Percentiles rank a stretch among this genome's conserved stretches.
Evolutionary conservation across 2,797 vertebrate species (phyloP).

Genomic region (Spinibarbus caldwelli): DNA sequence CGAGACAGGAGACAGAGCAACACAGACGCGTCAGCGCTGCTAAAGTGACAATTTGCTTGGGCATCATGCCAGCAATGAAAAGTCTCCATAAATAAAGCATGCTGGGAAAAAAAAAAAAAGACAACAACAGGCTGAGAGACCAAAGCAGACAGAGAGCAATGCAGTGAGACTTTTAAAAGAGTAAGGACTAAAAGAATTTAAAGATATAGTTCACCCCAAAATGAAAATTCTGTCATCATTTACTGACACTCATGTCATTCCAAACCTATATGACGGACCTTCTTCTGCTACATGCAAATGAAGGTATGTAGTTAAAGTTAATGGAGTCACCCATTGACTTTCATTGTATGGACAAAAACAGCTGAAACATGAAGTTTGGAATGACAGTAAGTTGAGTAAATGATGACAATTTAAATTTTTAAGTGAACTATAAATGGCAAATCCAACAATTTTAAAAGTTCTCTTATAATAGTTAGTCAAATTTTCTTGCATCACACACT

Average conservation of each 20-base stretch:
- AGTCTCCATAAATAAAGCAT: conserved; percentile 77
- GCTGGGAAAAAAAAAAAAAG: conserved; percentile 68
- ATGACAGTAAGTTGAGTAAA: background rate
- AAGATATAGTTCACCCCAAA: conserved; percentile 56
- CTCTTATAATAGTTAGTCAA: no score
- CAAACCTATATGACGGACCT: no score
- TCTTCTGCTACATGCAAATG: background rate
- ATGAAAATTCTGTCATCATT: background rate
- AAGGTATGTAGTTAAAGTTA: no score
- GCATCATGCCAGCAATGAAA: conserved; percentile 73
- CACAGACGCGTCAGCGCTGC: conserved; percentile 70
- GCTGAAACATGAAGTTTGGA: background rate
- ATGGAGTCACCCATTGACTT: no score
- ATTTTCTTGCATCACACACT: no score
- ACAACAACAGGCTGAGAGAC: conserved; percentile 67
- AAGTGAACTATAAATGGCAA: background rate
- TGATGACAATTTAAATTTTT: background rate
- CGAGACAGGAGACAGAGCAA: conserved; percentile 60
- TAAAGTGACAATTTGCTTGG: conserved; percentile 80
- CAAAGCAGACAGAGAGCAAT: conserved; percentile 58
- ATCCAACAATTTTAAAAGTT: no score
- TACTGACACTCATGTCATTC: background rate
- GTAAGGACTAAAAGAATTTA: conserved; percentile 43
- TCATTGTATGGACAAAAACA: background rate
- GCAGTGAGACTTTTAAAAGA: conserved; percentile 52